These are phyloP conservation scores for Heliocidaris tuberculata DNA, from an alignment of 35 echinoderm and acorn worm genomes.

Conservation along the genomic window DNA sequence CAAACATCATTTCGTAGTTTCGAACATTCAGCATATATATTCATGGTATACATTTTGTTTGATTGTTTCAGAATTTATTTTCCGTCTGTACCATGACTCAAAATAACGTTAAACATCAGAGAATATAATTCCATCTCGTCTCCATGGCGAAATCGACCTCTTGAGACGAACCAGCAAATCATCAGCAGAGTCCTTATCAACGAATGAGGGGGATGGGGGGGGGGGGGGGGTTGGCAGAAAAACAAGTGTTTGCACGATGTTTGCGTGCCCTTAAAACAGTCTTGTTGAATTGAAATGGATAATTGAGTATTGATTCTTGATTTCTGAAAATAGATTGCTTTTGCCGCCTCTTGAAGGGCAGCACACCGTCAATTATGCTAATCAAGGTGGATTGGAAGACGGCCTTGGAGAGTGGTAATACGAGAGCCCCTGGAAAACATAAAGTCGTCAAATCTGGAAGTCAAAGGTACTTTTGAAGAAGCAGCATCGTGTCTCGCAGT, in stretches of 20 bases:
- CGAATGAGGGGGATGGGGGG: not conserved
- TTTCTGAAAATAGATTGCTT: constrained; percentile 24
- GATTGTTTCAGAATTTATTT: no score
- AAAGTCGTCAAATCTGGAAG: not conserved
- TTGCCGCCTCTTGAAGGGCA: constrained; percentile 4
- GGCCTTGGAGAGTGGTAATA: constrained; percentile 5
- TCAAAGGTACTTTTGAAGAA: not conserved
- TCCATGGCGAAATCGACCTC: not conserved
- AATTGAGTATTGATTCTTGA: constrained; percentile 38
- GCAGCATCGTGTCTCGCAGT: not conserved
- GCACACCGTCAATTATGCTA: constrained; percentile 26
- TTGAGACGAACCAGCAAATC: not conserved
- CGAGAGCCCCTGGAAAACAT: constrained; percentile 10
- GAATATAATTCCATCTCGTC: not conserved
- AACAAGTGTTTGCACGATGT: constrained; percentile 23
- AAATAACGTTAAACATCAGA: not conserved
- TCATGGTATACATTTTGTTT: no score
- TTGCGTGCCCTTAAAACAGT: not conserved
- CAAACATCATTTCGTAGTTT: no score
- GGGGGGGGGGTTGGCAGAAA: not conserved
- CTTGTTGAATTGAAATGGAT: constrained; percentile 38
- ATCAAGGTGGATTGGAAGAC: not conserved
- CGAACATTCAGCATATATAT: no score
- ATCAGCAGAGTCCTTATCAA: not conserved
- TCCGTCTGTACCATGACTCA: not conserved